Base-by-base conservation (phyloP, 2,113 vertebrate genomes). In the Corvus hawaiiensis region DNA sequence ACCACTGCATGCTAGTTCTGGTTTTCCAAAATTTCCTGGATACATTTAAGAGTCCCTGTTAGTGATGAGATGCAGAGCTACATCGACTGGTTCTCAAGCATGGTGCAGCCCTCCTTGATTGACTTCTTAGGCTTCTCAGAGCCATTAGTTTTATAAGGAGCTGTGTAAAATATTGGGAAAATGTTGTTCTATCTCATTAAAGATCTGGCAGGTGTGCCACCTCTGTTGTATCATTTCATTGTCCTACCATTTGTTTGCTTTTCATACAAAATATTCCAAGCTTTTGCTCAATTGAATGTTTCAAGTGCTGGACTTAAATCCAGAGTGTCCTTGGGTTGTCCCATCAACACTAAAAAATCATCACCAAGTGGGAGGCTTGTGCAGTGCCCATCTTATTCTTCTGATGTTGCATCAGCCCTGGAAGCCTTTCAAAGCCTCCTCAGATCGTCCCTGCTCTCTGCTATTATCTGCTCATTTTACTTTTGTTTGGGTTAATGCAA, bases 401-500 rank as follows among this genome's bases (percentile, higher is more conserved):
- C 54, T 89, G 69, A 26, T 75, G n/a, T 84, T 96, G 23, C 61
- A 37, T 95, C 77, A 87, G 89, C 73, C 48, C 68, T 84, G 69
- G 66, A 87, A 89, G 58, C 39, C 16, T 10, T 90, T 88, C 55
- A 67, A 33, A 88, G 37, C 46, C 32, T 76, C 41, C 52, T 41
- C 28, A 27, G 16, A n/a, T 3, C 7, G 35, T 30, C 44, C n/a
- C 58, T 18, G 44, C 37, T 80, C 63, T 75, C 66, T 1, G 0
- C 43, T 69, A 43, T 55, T 33, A 48, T 88, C 52, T 72, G 16
- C 61, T 84, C 79, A 55, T 7, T 63, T 55, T 71, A 4, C 86
- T 90, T 94, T 51, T 94, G 91, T 91, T 87, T 81, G 77, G 80
- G 22, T 89, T 91, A 93, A 56, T 54, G 51, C 41, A 68, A 83